Evolutionary conservation across 2,888 invertebrate genomes (phyloP), one percentile per base, ranked within the genome.

Genomic region (Zygothrica quintamaculata): DNA sequence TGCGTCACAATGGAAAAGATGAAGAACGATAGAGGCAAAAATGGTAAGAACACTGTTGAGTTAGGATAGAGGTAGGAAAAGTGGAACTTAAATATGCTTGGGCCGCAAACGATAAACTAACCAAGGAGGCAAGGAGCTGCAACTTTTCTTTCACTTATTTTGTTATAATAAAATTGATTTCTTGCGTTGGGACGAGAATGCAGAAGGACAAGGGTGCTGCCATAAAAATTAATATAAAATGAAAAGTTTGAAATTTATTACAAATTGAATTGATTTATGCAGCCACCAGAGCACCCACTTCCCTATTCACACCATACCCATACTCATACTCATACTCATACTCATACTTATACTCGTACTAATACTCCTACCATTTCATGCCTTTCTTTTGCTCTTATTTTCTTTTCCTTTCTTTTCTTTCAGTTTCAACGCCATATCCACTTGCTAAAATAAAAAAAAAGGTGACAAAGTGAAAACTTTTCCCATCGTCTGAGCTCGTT

Each of bases 221-320:
- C 81, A 79, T 84, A 79, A 81, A 81, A 84, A 82, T 82, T 82
- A 82, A 82, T 82, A 82, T 84, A 81, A 84, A 82, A 82, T 84
- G 81, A 82, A 82, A 82, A 82, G 82, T 82, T 82, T 84, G 82
- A 84, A 82, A 82, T 82, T 82, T 82, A 84, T 82, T 82, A 79
- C 81, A 82, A 82, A 84, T 84, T 82, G 82, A 82, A 82, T 81
- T 82, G 81, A 82, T 82, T 82, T 82, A 82, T 82, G 81, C 81
- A 72, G 44, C 36, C 55, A 60, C 15, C 61, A 40, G 22, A 13
- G 40, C 18, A n/a, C n/a, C n/a, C n/a, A n/a, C n/a, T n/a, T n/a
- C n/a, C n/a, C n/a, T n/a, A n/a, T n/a, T n/a, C n/a, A n/a, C n/a
- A n/a, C n/a, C n/a, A n/a, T n/a, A n/a, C n/a, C n/a, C n/a, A n/a